A percentile compares a stretch with the other conserved stretches of the same genome.
Conservation (phyloP, 2,113 vertebrate genomes). For the Carassius carassius region DNA sequence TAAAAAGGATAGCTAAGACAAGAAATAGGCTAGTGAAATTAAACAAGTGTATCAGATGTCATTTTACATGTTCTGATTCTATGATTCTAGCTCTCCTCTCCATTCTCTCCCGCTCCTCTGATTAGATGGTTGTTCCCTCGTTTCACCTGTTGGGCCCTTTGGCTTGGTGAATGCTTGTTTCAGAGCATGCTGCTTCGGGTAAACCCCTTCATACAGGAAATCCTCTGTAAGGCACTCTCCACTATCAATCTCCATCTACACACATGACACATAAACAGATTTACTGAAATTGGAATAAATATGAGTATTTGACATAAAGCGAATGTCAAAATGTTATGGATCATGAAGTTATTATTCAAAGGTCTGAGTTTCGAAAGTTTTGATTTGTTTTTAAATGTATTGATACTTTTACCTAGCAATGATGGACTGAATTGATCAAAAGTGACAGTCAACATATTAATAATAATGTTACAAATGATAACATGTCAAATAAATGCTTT, state of each 20-base stretch:
- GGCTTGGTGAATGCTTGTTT: constrained; percentile 96
- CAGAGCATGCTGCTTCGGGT: constrained; percentile 93
- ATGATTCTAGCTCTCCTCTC: constrained; percentile 85
- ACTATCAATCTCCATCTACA: constrained; percentile 92
- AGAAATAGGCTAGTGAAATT: neutral
- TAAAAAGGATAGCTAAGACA: neutral
- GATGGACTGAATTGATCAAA: neutral
- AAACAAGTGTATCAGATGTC: neutral
- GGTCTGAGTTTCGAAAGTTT: neutral
- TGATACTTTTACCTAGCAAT: neutral
- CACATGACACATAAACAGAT: constrained; percentile 11
- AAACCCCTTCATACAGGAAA: constrained; percentile 95
- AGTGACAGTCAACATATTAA: neutral
- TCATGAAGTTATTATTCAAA: neutral
- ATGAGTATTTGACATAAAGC: neutral
- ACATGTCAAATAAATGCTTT: neutral
- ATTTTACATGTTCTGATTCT: constrained; percentile 6
- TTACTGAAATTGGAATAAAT: neutral
- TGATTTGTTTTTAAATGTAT: neutral
- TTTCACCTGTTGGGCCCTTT: constrained; percentile 90
- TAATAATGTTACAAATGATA: neutral
- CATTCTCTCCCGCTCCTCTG: constrained; percentile 87
- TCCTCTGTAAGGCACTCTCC: constrained; percentile 90
- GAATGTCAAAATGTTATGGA: neutral
- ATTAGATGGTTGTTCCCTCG: constrained; percentile 95